Evolutionary conservation across 1,140 invertebrate genomes (phyloP).

Genomic region (Acromyrmex heyeri): DNA sequence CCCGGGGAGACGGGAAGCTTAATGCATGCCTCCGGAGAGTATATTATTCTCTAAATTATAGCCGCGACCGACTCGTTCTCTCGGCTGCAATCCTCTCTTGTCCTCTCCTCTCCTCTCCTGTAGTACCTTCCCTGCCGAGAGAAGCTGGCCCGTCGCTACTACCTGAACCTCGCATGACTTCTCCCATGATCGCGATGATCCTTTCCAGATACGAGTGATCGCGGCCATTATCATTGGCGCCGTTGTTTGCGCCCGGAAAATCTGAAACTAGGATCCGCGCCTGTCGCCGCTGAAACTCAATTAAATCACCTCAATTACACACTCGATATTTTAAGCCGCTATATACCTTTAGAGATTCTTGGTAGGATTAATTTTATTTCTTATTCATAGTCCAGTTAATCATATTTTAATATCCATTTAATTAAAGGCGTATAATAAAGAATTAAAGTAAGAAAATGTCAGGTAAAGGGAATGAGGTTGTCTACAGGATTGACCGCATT

Average conservation of each 20-base stretch:
- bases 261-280: not conserved
- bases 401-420: not conserved
- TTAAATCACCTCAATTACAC: not conserved
- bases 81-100: not conserved
- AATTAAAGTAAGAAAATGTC: not conserved
- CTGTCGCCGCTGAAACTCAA: too few relatives aligned
- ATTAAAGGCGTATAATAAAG: not conserved
- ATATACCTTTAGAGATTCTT: not conserved
- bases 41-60: slow-evolving; percentile 65
- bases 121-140: slow-evolving; percentile 22
- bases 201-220: slow-evolving; percentile 41
- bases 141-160: slow-evolving; percentile 47
- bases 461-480: not conserved
- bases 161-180: slow-evolving; percentile 57
- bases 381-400: not conserved
- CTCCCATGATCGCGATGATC: slow-evolving; percentile 50
- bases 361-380: not conserved
- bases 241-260: slow-evolving; percentile 60
- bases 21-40: slow-evolving; percentile 58
- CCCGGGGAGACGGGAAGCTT: slow-evolving; percentile 57
- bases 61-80: slow-evolving; percentile 53
- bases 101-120: not conserved
- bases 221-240: slow-evolving; percentile 51
- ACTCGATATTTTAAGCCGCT: not conserved
- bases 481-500: not conserved